Evolutionary conservation across 2,888 invertebrate genomes (phyloP).

Genomic region (Trichacis sp.): DNA sequence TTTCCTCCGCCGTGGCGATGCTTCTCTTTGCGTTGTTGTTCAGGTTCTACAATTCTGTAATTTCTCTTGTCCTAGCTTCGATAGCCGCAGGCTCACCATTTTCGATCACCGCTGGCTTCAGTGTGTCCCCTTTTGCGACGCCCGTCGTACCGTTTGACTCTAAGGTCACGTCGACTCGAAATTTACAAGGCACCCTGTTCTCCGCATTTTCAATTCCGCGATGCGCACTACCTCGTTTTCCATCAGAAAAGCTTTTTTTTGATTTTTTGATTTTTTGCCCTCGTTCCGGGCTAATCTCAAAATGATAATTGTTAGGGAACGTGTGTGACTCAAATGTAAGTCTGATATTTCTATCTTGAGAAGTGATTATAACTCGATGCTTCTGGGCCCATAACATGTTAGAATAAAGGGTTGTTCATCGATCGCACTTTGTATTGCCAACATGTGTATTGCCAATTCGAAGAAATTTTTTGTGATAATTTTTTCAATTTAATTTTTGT

Average conservation of each 20-base stretch:
- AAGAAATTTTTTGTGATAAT: too few species aligned
- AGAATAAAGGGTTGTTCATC: background rate
- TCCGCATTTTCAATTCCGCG: background rate
- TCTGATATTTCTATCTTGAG: background rate
- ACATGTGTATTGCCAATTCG: too few species aligned
- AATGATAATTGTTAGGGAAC: background rate
- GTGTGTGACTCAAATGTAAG: background rate
- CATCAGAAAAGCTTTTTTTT: too few species aligned
- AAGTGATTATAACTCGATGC: background rate
- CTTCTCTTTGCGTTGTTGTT: conserved; percentile 46
- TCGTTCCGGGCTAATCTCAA: background rate
- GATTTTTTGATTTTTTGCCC: background rate
- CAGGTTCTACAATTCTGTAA: background rate
- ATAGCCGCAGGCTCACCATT: background rate
- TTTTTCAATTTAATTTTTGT: too few species aligned
- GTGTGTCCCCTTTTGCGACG: conserved; percentile 3
- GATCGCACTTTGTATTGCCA: too few species aligned
- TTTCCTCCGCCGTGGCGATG: conserved; percentile 44
- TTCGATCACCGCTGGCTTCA: background rate
- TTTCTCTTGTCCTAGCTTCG: background rate
- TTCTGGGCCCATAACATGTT: conserved; percentile 22
- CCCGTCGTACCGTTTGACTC: conserved; percentile 9
- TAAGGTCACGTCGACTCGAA: conserved; percentile 13
- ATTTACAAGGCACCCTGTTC: conserved; percentile 34
- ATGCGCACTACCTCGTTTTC: background rate